Evolutionary conservation across 2,797 vertebrate genomes (phyloP).

Genomic region (Bovichtus diacanthus): DNA sequence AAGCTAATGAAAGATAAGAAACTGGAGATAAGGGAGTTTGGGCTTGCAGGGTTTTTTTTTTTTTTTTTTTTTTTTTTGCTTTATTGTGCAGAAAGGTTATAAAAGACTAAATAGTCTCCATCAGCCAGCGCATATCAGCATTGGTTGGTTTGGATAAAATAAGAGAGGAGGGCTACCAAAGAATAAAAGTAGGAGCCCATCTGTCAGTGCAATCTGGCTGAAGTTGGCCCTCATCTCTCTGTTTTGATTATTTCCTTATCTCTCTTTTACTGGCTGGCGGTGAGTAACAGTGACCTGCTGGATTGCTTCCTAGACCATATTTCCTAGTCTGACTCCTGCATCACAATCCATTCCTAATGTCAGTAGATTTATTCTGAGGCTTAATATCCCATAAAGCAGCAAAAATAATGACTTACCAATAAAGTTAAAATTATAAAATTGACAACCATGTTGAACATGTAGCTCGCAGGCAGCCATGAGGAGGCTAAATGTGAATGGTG

Average conservation of each 20-base stretch:
- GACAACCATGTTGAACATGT: constrained; percentile 18
- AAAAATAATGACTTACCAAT: constrained; percentile 19
- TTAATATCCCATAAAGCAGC: constrained; percentile 49
- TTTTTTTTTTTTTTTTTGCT: constrained; percentile 57
- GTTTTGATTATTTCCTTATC: constrained; percentile 82
- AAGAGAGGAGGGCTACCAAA: constrained; percentile 41
- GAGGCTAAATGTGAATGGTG: constrained; percentile 9
- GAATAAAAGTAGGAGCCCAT: constrained; percentile 66
- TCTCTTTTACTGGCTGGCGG: constrained; percentile 68
- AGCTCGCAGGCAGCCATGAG: constrained; percentile 4
- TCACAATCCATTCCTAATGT: constrained; percentile 62
- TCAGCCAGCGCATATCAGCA: constrained; percentile 37
- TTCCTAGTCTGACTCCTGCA: constrained; percentile 63
- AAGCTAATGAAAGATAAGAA: constrained; percentile 79
- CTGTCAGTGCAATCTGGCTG: constrained; percentile 69
- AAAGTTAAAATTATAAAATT: constrained; percentile 40
- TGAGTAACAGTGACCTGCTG: constrained; percentile 78
- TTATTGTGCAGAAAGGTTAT: constrained; percentile 59
- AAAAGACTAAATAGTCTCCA: constrained; percentile 44
- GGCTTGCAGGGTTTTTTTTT: constrained; percentile 48
- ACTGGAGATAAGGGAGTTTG: constrained; percentile 66
- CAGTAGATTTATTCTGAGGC: constrained; percentile 57
- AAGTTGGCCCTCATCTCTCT: constrained; percentile 70
- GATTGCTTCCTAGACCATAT: constrained; percentile 75
- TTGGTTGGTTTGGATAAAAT: constrained; percentile 58